Evolutionary conservation across 2,888 invertebrate genomes (phyloP).

Genomic region (Xylota sylvarum): DNA sequence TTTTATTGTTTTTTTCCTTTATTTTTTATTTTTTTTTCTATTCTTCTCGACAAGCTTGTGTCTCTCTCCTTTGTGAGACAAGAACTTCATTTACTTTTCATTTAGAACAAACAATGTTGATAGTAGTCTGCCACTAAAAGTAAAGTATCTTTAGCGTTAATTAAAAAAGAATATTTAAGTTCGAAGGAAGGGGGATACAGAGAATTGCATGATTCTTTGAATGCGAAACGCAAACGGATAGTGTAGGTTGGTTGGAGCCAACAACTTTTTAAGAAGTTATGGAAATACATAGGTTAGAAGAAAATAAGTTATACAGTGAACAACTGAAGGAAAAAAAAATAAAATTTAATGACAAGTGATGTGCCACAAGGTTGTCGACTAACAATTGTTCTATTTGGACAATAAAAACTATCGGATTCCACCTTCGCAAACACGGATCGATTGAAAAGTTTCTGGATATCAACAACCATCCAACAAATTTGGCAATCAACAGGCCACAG

Average conservation of each 20-base stretch:
- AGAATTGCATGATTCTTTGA: constrained; percentile 6
- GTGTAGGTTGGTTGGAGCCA: not conserved
- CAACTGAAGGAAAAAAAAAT: too few species aligned
- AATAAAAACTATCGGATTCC: too few species aligned
- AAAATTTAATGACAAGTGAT: not conserved
- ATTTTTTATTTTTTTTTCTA: constrained; percentile 6
- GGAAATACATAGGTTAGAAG: not conserved
- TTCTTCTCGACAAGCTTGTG: not conserved
- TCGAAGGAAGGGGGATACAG: not conserved
- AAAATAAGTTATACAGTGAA: not conserved
- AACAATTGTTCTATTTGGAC: too few species aligned
- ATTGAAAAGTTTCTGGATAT: too few species aligned
- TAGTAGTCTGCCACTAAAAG: constrained; percentile 30
- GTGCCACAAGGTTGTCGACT: not conserved
- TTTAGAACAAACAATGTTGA: constrained; percentile 34
- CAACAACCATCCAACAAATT: too few species aligned
- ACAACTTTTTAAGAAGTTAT: not conserved
- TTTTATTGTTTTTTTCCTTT: constrained; percentile 14
- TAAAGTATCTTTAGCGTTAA: constrained; percentile 61
- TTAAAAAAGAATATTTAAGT: constrained; percentile 68
- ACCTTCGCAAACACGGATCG: too few species aligned
- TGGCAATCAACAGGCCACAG: too few species aligned
- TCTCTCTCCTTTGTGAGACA: constrained; percentile 45
- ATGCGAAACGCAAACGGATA: constrained; percentile 29
- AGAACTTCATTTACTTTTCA: constrained; percentile 52